A percentile compares a stretch with the other conserved stretches of the same genome.
Conservation (phyloP, 2,113 vertebrate genomes). For the Percopsis transmontana region DNA sequence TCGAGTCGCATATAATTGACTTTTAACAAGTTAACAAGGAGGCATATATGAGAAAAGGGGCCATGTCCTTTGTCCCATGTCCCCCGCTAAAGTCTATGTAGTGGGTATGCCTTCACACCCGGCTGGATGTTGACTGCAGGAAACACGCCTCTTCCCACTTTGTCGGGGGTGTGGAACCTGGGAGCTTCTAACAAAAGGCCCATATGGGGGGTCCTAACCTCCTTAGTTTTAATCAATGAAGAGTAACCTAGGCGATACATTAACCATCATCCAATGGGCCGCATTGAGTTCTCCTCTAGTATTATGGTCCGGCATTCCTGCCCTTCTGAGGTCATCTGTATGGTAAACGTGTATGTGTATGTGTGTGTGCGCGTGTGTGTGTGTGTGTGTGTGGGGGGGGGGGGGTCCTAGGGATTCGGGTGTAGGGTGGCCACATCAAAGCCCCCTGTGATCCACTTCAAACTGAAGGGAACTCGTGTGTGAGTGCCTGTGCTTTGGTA, state of each 20-base stretch:
- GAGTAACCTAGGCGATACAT: not conserved
- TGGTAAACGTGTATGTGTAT: constrained; percentile 68
- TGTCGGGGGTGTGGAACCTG: no score
- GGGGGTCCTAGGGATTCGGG: no score
- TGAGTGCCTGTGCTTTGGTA: constrained; percentile 53
- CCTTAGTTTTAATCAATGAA: constrained; percentile 16
- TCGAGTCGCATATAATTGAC: no score
- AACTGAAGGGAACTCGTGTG: constrained; percentile 49
- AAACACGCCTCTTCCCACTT: no score
- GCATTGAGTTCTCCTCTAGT: constrained; percentile 31
- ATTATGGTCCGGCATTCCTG: constrained; percentile 65
- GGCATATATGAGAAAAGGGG: no score
- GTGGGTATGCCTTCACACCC: no score
- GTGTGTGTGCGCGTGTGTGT: constrained; percentile 18
- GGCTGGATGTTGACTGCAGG: no score
- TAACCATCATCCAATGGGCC: not conserved
- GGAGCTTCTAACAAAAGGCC: no score
- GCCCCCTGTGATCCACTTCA: constrained; percentile 63
- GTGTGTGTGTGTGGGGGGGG: constrained; percentile 2
- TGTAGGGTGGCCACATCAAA: constrained; percentile 65
- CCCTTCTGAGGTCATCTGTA: constrained; percentile 68
- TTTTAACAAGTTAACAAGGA: no score
- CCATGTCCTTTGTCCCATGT: no score
- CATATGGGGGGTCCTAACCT: no score
- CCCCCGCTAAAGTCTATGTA: no score